Percentiles rank a stretch among this genome's conserved stretches.
These are phyloP conservation scores for Kradibia gibbosae DNA, from an alignment of 1,140 invertebrate species.

Conservation along the genomic window DNA sequence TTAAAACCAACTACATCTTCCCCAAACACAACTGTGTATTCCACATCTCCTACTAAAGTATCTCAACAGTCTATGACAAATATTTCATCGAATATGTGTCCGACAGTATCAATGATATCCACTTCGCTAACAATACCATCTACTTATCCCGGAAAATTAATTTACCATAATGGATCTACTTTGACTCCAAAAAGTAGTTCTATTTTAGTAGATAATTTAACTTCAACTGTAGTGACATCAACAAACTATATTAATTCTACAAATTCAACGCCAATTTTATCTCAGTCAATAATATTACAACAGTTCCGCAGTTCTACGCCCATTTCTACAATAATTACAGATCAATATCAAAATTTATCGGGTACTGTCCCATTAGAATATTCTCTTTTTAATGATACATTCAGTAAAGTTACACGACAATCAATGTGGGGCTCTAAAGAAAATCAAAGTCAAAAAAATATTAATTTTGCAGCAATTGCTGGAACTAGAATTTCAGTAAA, in stretches of 20 bases:
- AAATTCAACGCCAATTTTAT: slow-evolving; percentile 47
- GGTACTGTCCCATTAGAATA: slow-evolving; percentile 77
- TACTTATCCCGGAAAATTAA: slow-evolving; percentile 66
- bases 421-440: slow-evolving; percentile 79
- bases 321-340: slow-evolving; percentile 53
- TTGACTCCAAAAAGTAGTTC: slow-evolving; percentile 11
- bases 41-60: slow-evolving; percentile 57
- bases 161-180: slow-evolving; percentile 17
- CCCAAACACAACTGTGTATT: slow-evolving; percentile 58
- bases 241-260: slow-evolving; percentile 52
- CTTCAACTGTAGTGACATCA: neutral
- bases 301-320: slow-evolving; percentile 60
- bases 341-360: slow-evolving; percentile 54
- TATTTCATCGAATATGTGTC: slow-evolving; percentile 73
- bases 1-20: slow-evolving; percentile 51
- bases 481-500: slow-evolving; percentile 75
- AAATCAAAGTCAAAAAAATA: slow-evolving; percentile 78
- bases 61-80: slow-evolving; percentile 61
- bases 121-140: slow-evolving; percentile 68
- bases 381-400: slow-evolving; percentile 84
- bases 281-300: slow-evolving; percentile 53
- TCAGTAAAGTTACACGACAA: slow-evolving; percentile 77
- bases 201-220: neutral
- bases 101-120: slow-evolving; percentile 73
- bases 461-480: slow-evolving; percentile 84